Evolutionary conservation across 2,113 vertebrate genomes (phyloP).

Genomic region (Todiramphus chloris): DNA sequence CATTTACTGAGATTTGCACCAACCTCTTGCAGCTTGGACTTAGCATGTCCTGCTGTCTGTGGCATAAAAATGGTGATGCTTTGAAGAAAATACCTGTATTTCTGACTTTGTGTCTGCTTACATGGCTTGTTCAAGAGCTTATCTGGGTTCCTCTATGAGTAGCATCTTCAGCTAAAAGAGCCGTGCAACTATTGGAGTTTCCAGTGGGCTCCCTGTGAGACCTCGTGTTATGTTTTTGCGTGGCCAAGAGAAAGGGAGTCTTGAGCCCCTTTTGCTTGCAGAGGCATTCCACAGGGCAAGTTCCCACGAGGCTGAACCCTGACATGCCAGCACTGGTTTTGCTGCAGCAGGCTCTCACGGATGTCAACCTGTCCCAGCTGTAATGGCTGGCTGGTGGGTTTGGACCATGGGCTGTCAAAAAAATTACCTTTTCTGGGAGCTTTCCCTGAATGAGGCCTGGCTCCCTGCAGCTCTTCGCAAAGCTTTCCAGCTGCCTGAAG

Average conservation of each 20-base stretch:
- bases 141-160: neutral
- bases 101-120: neutral
- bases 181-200: neutral
- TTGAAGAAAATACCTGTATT: neutral
- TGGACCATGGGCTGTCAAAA: neutral
- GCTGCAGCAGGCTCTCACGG: neutral
- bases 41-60: neutral
- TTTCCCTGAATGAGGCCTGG: neutral
- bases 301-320: neutral
- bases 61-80: neutral
- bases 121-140: neutral
- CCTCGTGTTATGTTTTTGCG: fast-evolving
- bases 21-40: neutral
- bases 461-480: neutral
- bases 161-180: neutral
- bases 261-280: neutral
- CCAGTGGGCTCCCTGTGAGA: neutral
- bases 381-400: neutral
- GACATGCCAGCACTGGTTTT: neutral
- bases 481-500: neutral
- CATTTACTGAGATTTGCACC: neutral
- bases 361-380: neutral
- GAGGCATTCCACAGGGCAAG: neutral
- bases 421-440: neutral
- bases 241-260: neutral